Conservation (phyloP, 2,797 vertebrate species). For the Phataginus tetradactyla region DNA sequence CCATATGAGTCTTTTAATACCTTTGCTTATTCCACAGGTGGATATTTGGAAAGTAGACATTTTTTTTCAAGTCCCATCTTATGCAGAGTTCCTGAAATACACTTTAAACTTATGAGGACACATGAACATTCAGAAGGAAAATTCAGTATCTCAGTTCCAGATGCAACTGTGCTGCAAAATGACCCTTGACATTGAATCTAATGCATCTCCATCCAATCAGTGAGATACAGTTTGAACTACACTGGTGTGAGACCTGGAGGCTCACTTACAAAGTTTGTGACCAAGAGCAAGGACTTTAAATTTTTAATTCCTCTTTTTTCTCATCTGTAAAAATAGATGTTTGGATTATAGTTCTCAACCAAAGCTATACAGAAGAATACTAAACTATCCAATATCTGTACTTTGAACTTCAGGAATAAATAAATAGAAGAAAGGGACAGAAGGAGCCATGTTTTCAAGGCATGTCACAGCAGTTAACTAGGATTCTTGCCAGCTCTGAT, state of each 20-base stretch:
- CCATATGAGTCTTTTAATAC: neutral
- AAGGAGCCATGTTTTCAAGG: conserved; percentile 1
- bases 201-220: neutral
- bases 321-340: neutral
- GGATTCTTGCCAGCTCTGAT: neutral
- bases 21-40: neutral
- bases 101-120: neutral
- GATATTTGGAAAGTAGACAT: neutral
- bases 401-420: neutral
- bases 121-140: neutral
- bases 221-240: neutral
- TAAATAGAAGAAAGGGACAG: neutral
- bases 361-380: neutral
- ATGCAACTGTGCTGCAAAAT: neutral
- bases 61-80: neutral
- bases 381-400: neutral
- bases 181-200: neutral
- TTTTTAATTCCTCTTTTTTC: neutral
- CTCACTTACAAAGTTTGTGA: neutral
- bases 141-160: neutral
- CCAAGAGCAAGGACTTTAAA: neutral
- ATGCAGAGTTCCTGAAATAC: neutral
- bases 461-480: neutral
- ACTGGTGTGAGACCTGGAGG: neutral
- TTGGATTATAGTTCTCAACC: neutral